Conservation (phyloP, 2,888 invertebrate genomes). For the Nemotelus pantherinus region DNA sequence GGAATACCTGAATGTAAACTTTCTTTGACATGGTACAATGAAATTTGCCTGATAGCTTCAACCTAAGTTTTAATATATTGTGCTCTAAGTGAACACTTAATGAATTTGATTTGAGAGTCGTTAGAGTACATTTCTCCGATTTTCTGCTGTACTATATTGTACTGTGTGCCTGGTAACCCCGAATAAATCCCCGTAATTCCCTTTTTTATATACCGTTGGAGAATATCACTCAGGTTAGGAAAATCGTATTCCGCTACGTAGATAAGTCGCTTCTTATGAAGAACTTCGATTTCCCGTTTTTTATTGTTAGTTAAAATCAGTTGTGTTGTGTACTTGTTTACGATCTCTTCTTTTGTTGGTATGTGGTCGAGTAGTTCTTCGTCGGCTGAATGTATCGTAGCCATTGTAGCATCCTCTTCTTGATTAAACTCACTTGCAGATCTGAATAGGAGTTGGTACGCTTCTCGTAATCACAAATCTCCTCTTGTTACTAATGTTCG, state of each 20-base stretch:
- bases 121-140: conserved; percentile 49
- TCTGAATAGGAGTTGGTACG: no score
- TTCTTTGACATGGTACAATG: conserved; percentile 50
- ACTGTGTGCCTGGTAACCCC: conserved; percentile 42
- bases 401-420: neutral
- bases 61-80: conserved; percentile 40
- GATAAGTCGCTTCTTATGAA: conserved; percentile 1
- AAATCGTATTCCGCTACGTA: conserved; percentile 40
- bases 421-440: no score
- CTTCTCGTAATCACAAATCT: no score
- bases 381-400: conserved; percentile 3
- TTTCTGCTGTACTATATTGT: conserved; percentile 46
- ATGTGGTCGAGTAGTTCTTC: neutral
- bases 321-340: conserved; percentile 1
- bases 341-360: neutral
- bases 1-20: conserved; percentile 48
- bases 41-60: conserved; percentile 47
- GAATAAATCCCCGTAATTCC: conserved; percentile 15
- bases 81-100: conserved; percentile 43
- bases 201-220: conserved; percentile 12
- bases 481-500: no score
- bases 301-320: neutral
- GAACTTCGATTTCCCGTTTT: neutral
- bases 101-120: neutral
- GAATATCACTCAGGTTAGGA: conserved; percentile 25